phyloP scores from a whole-genome alignment of 2,113 vertebrate genomes.

The Pao palembangensis region DNA sequence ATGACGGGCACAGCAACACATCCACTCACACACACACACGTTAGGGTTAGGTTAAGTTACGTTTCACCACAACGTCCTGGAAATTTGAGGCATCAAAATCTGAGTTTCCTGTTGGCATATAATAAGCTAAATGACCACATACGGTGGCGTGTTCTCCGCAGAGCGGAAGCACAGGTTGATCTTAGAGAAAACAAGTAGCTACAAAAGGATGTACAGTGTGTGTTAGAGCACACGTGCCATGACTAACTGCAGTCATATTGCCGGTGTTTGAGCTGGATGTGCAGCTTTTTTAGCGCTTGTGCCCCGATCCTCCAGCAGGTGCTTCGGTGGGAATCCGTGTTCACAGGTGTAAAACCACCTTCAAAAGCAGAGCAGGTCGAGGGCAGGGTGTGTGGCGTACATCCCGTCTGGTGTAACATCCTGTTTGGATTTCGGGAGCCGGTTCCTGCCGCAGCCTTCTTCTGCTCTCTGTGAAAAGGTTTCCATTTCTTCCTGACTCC shows the following conservation, averaged over 20 bases:
- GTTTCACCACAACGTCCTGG: too few species aligned
- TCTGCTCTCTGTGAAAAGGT: conserved; percentile 37
- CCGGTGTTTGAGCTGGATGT: conserved; percentile 12
- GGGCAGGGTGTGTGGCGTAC: conserved; percentile 35
- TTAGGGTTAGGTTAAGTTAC: too few species aligned
- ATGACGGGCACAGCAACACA: too few species aligned
- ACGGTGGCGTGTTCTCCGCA: too few species aligned
- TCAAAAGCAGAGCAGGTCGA: conserved; percentile 48
- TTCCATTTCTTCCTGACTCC: conserved; percentile 38
- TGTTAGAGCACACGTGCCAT: too few species aligned
- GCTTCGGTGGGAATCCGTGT: conserved; percentile 38
- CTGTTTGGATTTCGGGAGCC: neutral
- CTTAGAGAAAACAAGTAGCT: too few species aligned
- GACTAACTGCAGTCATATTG: neutral
- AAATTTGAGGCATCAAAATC: neutral
- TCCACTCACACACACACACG: too few species aligned
- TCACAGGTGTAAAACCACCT: conserved; percentile 44
- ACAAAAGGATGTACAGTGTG: too few species aligned
- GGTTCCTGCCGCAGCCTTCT: conserved; percentile 25
- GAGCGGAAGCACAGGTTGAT: too few species aligned
- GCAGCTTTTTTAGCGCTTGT: conserved; percentile 5
- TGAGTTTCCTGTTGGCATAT: neutral
- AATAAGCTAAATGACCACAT: too few species aligned
- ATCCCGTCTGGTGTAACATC: conserved; percentile 7
- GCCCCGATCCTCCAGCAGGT: conserved; percentile 25